These are phyloP conservation scores for Aurelia aurita DNA, from an alignment of 30 jellyfish, hydroid and myxozoan species.

Conservation along the genomic window DNA sequence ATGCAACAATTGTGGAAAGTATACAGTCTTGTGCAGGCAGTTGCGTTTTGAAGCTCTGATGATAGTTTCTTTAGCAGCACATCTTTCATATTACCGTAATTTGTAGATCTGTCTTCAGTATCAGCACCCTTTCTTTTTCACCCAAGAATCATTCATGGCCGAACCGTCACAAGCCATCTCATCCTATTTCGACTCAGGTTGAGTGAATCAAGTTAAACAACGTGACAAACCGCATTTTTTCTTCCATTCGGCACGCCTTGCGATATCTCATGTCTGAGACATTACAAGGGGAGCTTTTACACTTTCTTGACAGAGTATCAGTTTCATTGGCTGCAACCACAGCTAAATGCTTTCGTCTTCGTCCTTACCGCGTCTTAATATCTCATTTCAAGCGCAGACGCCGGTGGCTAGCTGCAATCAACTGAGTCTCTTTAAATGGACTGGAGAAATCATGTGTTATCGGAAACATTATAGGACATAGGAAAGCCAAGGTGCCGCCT, in stretches of 20 bases:
- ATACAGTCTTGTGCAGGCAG: too few species aligned
- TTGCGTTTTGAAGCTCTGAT: too few species aligned
- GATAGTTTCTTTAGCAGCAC: too few species aligned
- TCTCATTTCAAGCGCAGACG: not conserved
- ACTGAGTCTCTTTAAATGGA: slow-evolving; percentile 7
- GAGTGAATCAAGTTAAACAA: slow-evolving; percentile 23
- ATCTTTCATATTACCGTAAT: too few species aligned
- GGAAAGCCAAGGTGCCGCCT: slow-evolving; percentile 51
- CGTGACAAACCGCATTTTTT: slow-evolving; percentile 57
- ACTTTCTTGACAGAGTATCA: slow-evolving; percentile 25
- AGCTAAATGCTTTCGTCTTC: slow-evolving; percentile 37
- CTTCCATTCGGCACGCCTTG: slow-evolving; percentile 62
- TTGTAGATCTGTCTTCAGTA: too few species aligned
- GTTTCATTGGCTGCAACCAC: slow-evolving; percentile 58
- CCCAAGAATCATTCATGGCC: too few species aligned
- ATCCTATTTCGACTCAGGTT: too few species aligned
- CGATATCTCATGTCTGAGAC: not conserved
- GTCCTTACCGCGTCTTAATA: slow-evolving; percentile 11
- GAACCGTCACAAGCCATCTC: too few species aligned
- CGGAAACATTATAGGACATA: slow-evolving; percentile 27
- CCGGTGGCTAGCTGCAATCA: not conserved
- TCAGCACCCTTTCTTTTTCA: too few species aligned
- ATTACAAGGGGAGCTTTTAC: not conserved
- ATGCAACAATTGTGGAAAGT: too few species aligned
- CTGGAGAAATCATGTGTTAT: slow-evolving; percentile 42